Base-by-base conservation (phyloP, 2,888 invertebrate species). In the Cordilura impudica region DNA sequence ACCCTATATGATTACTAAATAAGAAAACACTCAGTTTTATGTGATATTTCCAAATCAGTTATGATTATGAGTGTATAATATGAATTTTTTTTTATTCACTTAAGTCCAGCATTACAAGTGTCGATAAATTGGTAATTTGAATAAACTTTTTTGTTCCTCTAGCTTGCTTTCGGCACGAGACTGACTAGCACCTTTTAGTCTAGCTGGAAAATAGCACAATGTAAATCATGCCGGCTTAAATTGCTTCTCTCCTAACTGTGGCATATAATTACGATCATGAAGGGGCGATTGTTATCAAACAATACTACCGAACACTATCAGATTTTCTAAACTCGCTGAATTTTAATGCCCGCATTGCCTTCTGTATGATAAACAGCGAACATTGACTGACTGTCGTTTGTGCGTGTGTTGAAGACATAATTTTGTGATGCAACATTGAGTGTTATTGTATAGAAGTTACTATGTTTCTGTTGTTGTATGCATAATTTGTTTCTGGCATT, bases 111-210 rank as follows among this genome's bases (percentile, higher is more conserved):
- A 56, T 18, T 66, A n/a, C 58, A 78, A 78, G 53, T 53, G 58
- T 29, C 60, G 53, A 58, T 63, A 60, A 69, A 73, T 65, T 73
- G 49, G 63, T 58, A 73, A 63, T 73, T 78, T 63, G 58, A 60
- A 60, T 69, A 66, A 53, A 35, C 39, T 69, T 73, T 65, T 74
- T 49, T 29, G 10, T 47, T 45, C 54, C 63, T 66, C 54, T 49
- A 70, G 74, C 70, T 75, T 43, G 75, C 75, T 79, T 79, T 79
- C 49, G 71, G 79, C 79, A 71, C 75, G 79, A 71, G 75, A 49
- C 65, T 43, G 65, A 70, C 61, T 67, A 72, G 54, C 77, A 67
- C 72, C 61, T 67, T 74, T 65, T 26, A 45, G 67, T 51, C 39
- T 71, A 69, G 61, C 54, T 63, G 47, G 18, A 49, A 51, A 18